These are phyloP conservation scores for Epinephelus lanceolatus DNA, from an alignment of 2,113 vertebrate species.

Conservation along the genomic window DNA sequence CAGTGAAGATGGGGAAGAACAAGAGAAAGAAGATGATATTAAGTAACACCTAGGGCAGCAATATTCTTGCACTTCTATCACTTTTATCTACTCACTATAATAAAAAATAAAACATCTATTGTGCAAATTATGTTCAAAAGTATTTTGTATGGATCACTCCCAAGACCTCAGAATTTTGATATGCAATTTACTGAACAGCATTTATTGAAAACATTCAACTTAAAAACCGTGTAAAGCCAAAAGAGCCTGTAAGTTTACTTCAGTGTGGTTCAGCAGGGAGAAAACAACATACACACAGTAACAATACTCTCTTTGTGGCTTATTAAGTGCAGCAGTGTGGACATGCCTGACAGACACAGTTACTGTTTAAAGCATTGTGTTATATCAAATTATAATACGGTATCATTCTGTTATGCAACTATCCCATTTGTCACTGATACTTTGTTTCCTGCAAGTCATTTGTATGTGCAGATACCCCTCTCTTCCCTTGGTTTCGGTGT, in stretches of 20 bases:
- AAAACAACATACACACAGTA: conserved; percentile 32
- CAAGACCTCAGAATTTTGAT: too few species aligned
- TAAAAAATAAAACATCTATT: neutral
- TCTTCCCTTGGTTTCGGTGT: conserved; percentile 35
- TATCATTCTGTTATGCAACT: conserved; percentile 34
- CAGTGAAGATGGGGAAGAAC: neutral
- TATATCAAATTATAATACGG: conserved; percentile 30
- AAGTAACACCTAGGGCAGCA: neutral
- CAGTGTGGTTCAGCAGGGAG: neutral
- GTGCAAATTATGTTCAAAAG: too few species aligned
- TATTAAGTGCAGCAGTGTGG: conserved; percentile 23
- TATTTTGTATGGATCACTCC: too few species aligned
- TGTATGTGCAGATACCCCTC: conserved; percentile 8
- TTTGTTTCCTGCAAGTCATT: conserved; percentile 31
- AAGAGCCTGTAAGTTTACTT: conserved; percentile 12
- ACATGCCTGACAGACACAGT: conserved; percentile 7
- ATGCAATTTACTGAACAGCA: too few species aligned
- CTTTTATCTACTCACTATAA: neutral
- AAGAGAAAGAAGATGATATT: neutral
- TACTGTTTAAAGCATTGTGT: conserved; percentile 5
- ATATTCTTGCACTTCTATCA: neutral
- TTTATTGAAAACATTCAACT: neutral
- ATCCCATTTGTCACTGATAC: conserved; percentile 36
- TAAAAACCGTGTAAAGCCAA: conserved; percentile 4
- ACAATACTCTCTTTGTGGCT: conserved; percentile 45